Conservation (phyloP, 2,797 vertebrate genomes). For the Pygocentrus nattereri region DNA sequence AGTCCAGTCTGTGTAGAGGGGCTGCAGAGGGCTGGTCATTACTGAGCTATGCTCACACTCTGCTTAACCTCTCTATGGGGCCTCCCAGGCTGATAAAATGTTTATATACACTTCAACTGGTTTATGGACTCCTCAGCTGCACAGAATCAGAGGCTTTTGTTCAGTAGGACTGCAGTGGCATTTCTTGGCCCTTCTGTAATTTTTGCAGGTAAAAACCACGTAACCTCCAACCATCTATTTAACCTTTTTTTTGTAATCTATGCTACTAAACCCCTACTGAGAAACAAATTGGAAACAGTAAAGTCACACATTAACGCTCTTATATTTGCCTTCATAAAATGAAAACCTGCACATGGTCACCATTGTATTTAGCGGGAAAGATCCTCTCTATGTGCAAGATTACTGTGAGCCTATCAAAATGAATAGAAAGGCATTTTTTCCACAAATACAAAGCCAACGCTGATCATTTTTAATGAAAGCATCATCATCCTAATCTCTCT, state of each 20-base stretch:
- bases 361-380: slow-evolving; percentile 19
- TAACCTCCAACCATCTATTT: slow-evolving; percentile 64
- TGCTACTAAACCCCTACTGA: slow-evolving; percentile 23
- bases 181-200: slow-evolving; percentile 60
- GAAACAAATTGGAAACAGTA: slow-evolving; percentile 35
- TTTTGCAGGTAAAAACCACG: slow-evolving; percentile 32
- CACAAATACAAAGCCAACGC: slow-evolving; percentile 69
- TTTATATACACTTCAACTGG: slow-evolving; percentile 84
- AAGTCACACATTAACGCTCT: slow-evolving; percentile 27
- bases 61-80: slow-evolving; percentile 77
- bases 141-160: slow-evolving; percentile 73
- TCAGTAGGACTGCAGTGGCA: slow-evolving; percentile 72
- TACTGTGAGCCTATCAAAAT: slow-evolving; percentile 57
- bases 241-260: slow-evolving; percentile 44
- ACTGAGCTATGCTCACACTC: slow-evolving; percentile 73
- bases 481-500: slow-evolving; percentile 72
- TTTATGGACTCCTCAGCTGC: slow-evolving; percentile 81
- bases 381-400: slow-evolving; percentile 31
- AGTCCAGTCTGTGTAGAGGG: slow-evolving; percentile 7
- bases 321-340: slow-evolving; percentile 27
- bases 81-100: slow-evolving; percentile 81
- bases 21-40: slow-evolving; percentile 43
- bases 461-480: slow-evolving; percentile 74
- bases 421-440: slow-evolving; percentile 56
- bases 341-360: slow-evolving; percentile 30